Evolutionary conservation across 2,888 invertebrate species (phyloP), one percentile per base, ranked within the genome.

Genomic region (Ophion slaviceki): DNA sequence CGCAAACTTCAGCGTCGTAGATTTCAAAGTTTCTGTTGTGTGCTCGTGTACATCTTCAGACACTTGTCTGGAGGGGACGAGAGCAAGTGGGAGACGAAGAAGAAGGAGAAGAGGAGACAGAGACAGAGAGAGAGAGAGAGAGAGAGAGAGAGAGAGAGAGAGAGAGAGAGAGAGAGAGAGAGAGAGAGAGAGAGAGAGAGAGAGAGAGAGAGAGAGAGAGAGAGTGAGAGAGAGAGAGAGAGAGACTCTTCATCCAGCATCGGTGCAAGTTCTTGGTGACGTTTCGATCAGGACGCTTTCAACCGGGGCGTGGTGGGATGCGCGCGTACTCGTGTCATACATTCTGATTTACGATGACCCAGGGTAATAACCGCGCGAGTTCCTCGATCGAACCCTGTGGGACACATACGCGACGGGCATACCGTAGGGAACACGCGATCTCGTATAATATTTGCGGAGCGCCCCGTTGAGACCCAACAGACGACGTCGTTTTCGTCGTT

Each of bases 381-480:
- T 53, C 6, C 59, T 40, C 67, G 61, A 77, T 75, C 71, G 72
- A 80, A 82, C 61, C 61, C 66, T 47, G 47, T 14, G 78, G 82
- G 61, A 40, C 70, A 47, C 47, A 14, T 47, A 47, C 47, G 14
- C 47, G 47, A 77, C 77, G 77, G 47, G 77, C 24, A 20, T 61
- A 61, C 47, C 88, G 68, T 87, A 36, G 53, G 62, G 36, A 70
- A 61, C 89, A 90, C 89, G 85, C 85, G 68, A 72, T 62, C 64
- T 79, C 82, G 76, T 83, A 87, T 83, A 75, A 74, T 36, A 68
- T 70, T 32, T 47, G 28, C 40, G 14, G 47, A 62, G 61, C 24
- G 32, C 45, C 45, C 47, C 10, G 64, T 36, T 28, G 61, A 53
- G 67, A 64, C 17, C 64, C 68, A 61, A 57, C 75, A 80, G 75